These are phyloP conservation scores for Clarias fuscus DNA, from an alignment of 2,797 vertebrate species.

Conservation along the genomic window DNA sequence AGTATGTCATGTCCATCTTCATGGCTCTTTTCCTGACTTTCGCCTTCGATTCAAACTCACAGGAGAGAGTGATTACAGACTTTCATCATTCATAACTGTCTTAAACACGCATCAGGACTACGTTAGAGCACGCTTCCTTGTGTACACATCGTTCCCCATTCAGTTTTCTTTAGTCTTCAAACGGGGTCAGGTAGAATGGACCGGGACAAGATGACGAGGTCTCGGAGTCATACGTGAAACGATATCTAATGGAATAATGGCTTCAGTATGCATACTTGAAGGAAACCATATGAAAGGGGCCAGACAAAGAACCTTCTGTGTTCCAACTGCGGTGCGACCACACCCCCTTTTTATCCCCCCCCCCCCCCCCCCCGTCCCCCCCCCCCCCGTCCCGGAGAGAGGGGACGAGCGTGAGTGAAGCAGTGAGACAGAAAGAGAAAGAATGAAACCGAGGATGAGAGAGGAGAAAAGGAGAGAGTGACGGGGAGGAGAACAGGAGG, in stretches of 20 bases:
- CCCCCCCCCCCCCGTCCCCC: constrained; percentile 61
- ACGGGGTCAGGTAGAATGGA: constrained; percentile 59
- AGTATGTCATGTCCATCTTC: constrained; percentile 16
- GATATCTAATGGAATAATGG: constrained; percentile 81
- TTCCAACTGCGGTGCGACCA: constrained; percentile 68
- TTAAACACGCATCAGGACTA: constrained; percentile 48
- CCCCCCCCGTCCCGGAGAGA: constrained; percentile 45
- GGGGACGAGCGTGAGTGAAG: constrained; percentile 34
- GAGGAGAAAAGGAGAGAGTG: constrained; percentile 3
- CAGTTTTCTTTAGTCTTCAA: constrained; percentile 52
- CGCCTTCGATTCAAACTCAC: constrained; percentile 26
- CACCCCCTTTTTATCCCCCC: constrained; percentile 63
- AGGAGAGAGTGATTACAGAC: constrained; percentile 47
- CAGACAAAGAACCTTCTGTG: constrained; percentile 84
- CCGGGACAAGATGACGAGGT: constrained; percentile 53
- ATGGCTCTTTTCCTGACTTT: constrained; percentile 19
- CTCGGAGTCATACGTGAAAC: constrained; percentile 79
- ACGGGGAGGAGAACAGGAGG: constrained; percentile 45
- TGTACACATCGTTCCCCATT: constrained; percentile 57
- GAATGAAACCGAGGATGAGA: constrained; percentile 26
- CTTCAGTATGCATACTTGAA: constrained; percentile 84
- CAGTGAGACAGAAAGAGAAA: constrained; percentile 16
- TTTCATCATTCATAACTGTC: constrained; percentile 55
- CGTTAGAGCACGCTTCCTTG: constrained; percentile 52
- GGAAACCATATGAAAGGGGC: constrained; percentile 81